Percentiles rank a stretch among this genome's conserved stretches.
These are phyloP conservation scores for Pitangus sulphuratus DNA, from an alignment of 2,797 vertebrate species.

Conservation along the genomic window DNA sequence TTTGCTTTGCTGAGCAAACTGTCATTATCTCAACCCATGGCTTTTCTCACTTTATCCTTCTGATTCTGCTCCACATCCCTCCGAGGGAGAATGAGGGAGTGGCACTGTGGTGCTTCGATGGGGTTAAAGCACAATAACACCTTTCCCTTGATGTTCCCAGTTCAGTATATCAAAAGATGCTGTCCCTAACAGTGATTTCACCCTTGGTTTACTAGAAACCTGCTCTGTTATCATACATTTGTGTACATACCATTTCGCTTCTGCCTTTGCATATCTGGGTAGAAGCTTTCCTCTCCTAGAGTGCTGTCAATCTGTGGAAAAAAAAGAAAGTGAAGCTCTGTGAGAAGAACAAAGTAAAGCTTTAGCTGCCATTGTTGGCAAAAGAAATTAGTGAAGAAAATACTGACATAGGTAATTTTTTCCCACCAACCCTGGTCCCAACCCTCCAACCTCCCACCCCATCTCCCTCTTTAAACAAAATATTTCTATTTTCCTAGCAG, in stretches of 20 bases:
- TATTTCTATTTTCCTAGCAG: neutral
- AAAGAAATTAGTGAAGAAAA: neutral
- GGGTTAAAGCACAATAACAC: neutral
- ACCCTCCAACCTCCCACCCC: fast-evolving
- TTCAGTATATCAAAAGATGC: neutral
- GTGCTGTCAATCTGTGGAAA: slow-evolving; percentile 35
- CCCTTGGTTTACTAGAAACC: neutral
- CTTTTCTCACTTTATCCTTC: neutral
- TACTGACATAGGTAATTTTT: neutral
- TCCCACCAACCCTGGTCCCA: neutral
- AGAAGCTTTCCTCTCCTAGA: neutral
- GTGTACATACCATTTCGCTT: slow-evolving; percentile 60
- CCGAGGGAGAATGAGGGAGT: fast-evolving
- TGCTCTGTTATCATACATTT: neutral
- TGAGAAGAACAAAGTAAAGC: neutral
- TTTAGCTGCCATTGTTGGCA: neutral
- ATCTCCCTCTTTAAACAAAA: neutral
- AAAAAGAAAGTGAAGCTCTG: neutral
- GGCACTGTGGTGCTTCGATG: neutral
- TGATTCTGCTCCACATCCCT: neutral
- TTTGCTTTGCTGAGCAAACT: neutral
- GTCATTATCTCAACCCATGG: neutral
- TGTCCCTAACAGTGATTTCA: neutral
- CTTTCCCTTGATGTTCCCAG: fast-evolving
- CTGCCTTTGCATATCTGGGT: slow-evolving; percentile 26